Base-by-base conservation (phyloP, 1,140 invertebrate species). In the Dermatophagoides farinae region DNA sequence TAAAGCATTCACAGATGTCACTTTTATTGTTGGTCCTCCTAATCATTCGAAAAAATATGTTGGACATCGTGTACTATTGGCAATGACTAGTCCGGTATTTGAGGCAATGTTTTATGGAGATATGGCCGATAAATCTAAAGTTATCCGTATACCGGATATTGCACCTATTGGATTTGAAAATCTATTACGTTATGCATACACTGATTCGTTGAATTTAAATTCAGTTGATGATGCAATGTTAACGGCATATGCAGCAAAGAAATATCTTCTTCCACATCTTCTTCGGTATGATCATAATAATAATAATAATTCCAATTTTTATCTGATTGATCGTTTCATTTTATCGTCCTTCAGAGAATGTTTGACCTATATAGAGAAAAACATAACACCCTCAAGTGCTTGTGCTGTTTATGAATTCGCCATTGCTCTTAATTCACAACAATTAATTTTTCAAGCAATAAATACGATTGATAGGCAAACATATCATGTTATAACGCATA, bases 101-200 rank as follows among this genome's bases (percentile, higher is more conserved):
- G 68, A 69, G 47, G 64, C 67, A 50, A 68, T 69, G 67, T 69
- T 69, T 53, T 69, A 68, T 41, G 67, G 68, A 6, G 68, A 69
- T 53, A 69, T 69, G 68, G 68, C 68, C n/a, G 68, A 69, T 61
- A 68, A 68, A 49, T 66, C 64, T 23, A 68, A 68, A 62, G 67
- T 68, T 18, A 67, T 69, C 44, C 64, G 68, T n/a, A 67, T 69
- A 18, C 65, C 68, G 6, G 68, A 69, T 54, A 40, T 69, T 14
- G 67, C 67, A 12, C 67, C 68, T n/a, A 67, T 69, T 14, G 68
- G 67, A 53, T 69, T 69, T 55, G 68, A 69, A 57, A 69, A 69
- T 63, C 57, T 68, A 2, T 51, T 69, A 20, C 66, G 68, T 51
- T 69, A 66, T 63, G 66, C 62, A 40, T 65, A 67, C 41, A 65